These are phyloP conservation scores for Pteria penguin DNA, from an alignment of 2,888 invertebrate genomes.

Conservation along the genomic window DNA sequence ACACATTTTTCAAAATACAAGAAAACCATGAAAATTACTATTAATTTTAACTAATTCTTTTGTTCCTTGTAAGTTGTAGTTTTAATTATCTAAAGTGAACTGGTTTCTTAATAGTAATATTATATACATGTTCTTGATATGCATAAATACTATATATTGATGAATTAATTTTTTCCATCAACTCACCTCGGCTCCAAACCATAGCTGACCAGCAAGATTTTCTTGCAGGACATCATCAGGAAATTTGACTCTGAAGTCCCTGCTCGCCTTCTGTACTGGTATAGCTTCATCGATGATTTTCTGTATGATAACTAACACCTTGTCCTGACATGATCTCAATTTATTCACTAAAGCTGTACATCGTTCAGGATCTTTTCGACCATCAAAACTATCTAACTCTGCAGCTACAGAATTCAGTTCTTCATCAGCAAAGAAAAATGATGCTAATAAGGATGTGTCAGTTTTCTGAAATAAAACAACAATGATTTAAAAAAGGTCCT, in stretches of 20 bases:
- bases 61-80: no score
- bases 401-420: constrained; percentile 96
- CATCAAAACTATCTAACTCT: constrained; percentile 99
- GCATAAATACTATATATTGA: no score
- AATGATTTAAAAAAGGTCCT: background rate
- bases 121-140: no score
- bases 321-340: constrained; percentile 87
- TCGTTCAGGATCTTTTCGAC: constrained; percentile 97
- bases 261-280: constrained; percentile 90
- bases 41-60: no score
- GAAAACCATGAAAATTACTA: no score
- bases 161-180: no score
- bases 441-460: constrained; percentile 94
- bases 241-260: constrained; percentile 98
- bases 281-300: constrained; percentile 97
- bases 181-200: constrained; percentile 99
- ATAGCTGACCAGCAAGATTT: constrained; percentile 97
- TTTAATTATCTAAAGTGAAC: no score
- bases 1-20: no score
- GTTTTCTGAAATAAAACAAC: constrained; percentile 72
- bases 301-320: constrained; percentile 93
- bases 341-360: constrained; percentile 97
- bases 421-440: constrained; percentile 99
- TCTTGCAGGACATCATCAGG: constrained; percentile 99
- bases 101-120: no score